Evolutionary conservation across 2,888 invertebrate species (phyloP).

Genomic region (Tenodera sinensis): DNA sequence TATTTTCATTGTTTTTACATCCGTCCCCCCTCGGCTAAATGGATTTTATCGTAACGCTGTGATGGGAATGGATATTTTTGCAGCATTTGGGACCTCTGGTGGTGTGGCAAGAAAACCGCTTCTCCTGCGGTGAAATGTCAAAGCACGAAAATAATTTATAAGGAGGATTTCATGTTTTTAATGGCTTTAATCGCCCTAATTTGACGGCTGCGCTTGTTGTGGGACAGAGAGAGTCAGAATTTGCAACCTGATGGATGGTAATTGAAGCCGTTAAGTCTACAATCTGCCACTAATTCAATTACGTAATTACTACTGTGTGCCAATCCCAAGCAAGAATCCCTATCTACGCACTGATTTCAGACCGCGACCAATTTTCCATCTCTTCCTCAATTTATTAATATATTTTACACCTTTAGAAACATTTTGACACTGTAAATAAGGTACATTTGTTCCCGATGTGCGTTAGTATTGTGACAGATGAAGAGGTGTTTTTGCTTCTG

Average conservation of each 20-base stretch:
- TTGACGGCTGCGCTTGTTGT: slow-evolving; percentile 11
- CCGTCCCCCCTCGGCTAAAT: not conserved
- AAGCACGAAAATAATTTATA: slow-evolving; percentile 3
- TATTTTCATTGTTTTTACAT: not conserved
- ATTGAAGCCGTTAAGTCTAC: slow-evolving; percentile 3
- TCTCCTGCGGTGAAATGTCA: not conserved
- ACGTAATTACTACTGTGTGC: not conserved
- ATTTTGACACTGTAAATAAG: too few species aligned
- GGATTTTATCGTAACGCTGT: not conserved
- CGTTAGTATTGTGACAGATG: too few species aligned
- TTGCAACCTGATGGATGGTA: slow-evolving; percentile 10
- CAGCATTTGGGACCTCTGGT: not conserved
- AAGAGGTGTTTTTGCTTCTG: too few species aligned
- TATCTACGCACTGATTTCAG: not conserved
- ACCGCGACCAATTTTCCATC: not conserved
- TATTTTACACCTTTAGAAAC: too few species aligned
- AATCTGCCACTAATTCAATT: slow-evolving; percentile 5
- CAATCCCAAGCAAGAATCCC: not conserved
- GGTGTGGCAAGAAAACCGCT: not conserved
- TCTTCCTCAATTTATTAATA: not conserved
- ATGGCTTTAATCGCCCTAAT: slow-evolving; percentile 8
- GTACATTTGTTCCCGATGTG: too few species aligned
- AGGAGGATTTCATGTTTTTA: slow-evolving; percentile 14
- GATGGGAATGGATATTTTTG: not conserved
- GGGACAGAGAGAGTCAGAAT: not conserved